Evolutionary conservation across 1,140 invertebrate genomes (phyloP).

Genomic region (Drosophila bipectinata): DNA sequence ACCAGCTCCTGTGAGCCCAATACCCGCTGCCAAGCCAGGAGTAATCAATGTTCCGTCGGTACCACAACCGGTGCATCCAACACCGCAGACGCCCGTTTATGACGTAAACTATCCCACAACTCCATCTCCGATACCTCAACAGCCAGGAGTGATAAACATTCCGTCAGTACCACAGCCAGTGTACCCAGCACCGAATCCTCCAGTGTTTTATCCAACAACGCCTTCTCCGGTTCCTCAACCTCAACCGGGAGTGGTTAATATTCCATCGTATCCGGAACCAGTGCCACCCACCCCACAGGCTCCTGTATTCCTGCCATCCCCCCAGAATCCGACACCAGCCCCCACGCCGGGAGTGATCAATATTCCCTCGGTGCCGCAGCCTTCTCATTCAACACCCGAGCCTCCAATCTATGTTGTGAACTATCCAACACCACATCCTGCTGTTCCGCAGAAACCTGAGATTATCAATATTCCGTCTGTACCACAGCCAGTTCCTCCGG

Average conservation of each 20-base stretch:
- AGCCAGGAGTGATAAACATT: slow-evolving; percentile 48
- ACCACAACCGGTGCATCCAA: slow-evolving; percentile 20
- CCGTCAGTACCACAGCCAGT: slow-evolving; percentile 69
- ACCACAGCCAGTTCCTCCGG: slow-evolving; percentile 12
- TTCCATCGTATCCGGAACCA: slow-evolving; percentile 50
- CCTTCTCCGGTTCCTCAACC: slow-evolving; percentile 12
- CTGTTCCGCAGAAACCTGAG: slow-evolving; percentile 84
- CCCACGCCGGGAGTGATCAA: slow-evolving; percentile 45
- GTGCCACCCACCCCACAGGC: slow-evolving; percentile 86
- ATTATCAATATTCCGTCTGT: slow-evolving; percentile 84
- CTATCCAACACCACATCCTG: slow-evolving; percentile 84
- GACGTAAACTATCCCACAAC: slow-evolving; percentile 84
- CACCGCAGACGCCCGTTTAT: slow-evolving; percentile 13
- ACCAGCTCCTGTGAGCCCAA: slow-evolving; percentile 5
- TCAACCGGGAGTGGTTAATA: slow-evolving; percentile 86
- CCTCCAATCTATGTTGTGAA: slow-evolving; percentile 47
- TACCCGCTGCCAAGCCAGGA: slow-evolving; percentile 85
- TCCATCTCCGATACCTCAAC: slow-evolving; percentile 1
- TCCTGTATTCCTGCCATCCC: slow-evolving; percentile 85
- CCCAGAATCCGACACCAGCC: slow-evolving; percentile 1
- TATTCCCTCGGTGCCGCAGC: slow-evolving; percentile 41
- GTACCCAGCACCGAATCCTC: slow-evolving; percentile 18
- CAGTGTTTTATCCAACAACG: slow-evolving; percentile 84
- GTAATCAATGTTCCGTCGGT: slow-evolving; percentile 84
- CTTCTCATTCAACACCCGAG: slow-evolving; percentile 16